Evolutionary conservation across 2,113 vertebrate genomes (phyloP), one percentile per base, ranked within the genome.

Genomic region (Ornithorhynchus anatinus): DNA sequence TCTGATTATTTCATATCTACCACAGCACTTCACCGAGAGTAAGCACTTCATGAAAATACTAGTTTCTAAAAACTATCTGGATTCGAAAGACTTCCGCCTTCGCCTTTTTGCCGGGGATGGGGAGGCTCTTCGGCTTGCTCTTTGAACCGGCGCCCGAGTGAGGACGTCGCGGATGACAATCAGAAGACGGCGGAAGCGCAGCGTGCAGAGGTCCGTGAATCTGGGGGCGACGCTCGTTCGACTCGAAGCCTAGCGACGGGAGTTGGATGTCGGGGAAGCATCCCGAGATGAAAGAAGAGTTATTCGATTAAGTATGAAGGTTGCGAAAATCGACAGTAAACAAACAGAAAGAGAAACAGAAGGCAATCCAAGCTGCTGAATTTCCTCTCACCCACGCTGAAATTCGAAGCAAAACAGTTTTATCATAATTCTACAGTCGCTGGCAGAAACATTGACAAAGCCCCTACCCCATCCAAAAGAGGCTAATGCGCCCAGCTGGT

Each of bases 291-390:
- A 80, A 65, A 45, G 31, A 20, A 75, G 45, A 68, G 39, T 71
- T 62, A 78, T 59, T 70, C 59, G 23, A 57, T 38, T 59, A 71
- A 73, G 78, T 45, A 47, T 40, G 67, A 75, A 15, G 2, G 72
- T 65, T 80, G 69, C 82, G 54, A 79, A 77, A 83, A 52, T 29
- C 31, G 29, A 59, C 0, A 4, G 19, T 69, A 67, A 86, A 69
- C 56, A 75, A 82, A 79, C 0, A 68, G 40, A 81, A 69, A 73
- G 68, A 36, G 60, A 84, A 84, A 84, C 84, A 88, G 89, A 85
- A 84, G 77, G 87, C 71, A 75, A 56, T n/a, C 66, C 77, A 84
- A 83, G 82, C 71, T 87, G 79, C 84, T 83, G 66, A 56, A 44
- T 54, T 77, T 59, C 74, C 59, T 72, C 54, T 81, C 54, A 69